A percentile compares a stretch with the other conserved stretches of the same genome.
Evolutionary conservation across 2,888 invertebrate species (phyloP).

Genomic region (Chironomus riparius): DNA sequence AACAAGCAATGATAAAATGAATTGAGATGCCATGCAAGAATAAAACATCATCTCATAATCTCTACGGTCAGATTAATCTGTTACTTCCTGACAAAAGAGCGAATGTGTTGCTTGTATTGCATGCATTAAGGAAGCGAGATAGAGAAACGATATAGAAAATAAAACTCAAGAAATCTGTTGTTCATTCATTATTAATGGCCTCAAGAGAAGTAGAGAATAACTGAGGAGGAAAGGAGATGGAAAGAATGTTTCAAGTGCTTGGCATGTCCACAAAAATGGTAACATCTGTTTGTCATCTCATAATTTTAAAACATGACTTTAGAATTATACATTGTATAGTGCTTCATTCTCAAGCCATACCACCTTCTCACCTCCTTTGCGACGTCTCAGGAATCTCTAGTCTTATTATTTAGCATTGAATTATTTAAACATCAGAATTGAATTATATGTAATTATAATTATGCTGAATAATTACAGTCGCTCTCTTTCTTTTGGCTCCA

Average conservation of each 20-base stretch:
- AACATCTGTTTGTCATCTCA: constrained; percentile 10
- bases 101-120: neutral
- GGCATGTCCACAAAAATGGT: neutral
- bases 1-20: too few species aligned
- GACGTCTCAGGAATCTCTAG: neutral
- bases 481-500: neutral
- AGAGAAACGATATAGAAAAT: neutral
- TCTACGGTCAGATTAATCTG: constrained; percentile 2
- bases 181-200: constrained; percentile 1
- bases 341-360: neutral
- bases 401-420: neutral
- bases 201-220: neutral
- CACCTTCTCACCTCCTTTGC: neutral
- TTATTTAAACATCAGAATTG: constrained; percentile 13
- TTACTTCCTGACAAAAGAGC: constrained; percentile 3
- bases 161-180: neutral
- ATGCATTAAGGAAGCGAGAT: too few species aligned
- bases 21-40: neutral
- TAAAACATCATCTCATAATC: neutral
- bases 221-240: neutral
- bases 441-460: constrained; percentile 20
- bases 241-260: neutral
- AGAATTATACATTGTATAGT: neutral
- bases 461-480: constrained; percentile 16
- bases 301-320: neutral